These are phyloP conservation scores for Trematomus bernacchii DNA, from an alignment of 2,797 vertebrate genomes.

Conservation along the genomic window DNA sequence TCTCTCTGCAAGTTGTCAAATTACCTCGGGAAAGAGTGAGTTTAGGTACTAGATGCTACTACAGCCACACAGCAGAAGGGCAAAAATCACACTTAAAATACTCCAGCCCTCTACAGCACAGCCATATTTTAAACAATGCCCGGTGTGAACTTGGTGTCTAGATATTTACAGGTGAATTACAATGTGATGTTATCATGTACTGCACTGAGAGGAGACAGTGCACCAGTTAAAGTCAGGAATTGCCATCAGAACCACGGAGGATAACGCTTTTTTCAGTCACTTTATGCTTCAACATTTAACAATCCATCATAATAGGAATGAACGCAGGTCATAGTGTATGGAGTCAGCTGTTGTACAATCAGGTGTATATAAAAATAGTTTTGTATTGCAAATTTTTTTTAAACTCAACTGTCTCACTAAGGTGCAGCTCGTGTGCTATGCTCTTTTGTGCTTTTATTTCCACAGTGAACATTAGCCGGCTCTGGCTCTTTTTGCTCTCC, in stretches of 20 bases:
- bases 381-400: too few species aligned
- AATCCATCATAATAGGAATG: slow-evolving; percentile 9
- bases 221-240: slow-evolving; percentile 24
- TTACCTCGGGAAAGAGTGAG: slow-evolving; percentile 44
- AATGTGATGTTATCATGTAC: not conserved
- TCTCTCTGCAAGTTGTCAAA: slow-evolving; percentile 59
- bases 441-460: not conserved
- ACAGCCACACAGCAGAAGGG: slow-evolving; percentile 15
- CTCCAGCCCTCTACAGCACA: not conserved
- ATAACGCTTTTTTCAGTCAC: not conserved
- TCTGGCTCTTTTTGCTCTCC: not conserved
- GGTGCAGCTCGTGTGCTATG: not conserved
- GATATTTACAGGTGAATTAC: slow-evolving; percentile 2
- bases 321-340: not conserved
- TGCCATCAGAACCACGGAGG: slow-evolving; percentile 1
- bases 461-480: not conserved
- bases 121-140: not conserved
- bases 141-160: not conserved
- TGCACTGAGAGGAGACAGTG: slow-evolving; percentile 18
- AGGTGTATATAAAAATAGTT: too few species aligned
- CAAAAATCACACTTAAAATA: slow-evolving; percentile 17
- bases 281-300: slow-evolving; percentile 10
- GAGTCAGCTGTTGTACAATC: too few species aligned
- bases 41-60: slow-evolving; percentile 24
- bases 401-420: not conserved